phyloP scores from a whole-genome alignment of 2,888 invertebrate genomes.

The Crepidodera aurea region DNA sequence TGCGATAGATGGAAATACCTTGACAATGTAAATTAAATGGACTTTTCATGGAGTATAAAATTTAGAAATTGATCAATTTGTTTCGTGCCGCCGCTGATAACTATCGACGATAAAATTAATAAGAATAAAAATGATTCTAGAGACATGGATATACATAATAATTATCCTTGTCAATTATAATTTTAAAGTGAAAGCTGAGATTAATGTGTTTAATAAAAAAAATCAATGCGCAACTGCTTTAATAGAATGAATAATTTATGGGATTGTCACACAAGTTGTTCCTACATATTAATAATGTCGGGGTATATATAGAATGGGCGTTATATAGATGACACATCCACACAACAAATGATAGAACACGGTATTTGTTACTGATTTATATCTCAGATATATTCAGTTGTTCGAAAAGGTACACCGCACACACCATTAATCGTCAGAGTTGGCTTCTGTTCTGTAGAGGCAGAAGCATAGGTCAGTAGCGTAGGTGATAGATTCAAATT shows the following conservation, averaged over 20 bases:
- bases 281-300: constrained; percentile 41
- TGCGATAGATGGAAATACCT: too few relatives aligned
- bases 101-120: neutral
- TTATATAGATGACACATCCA: constrained; percentile 58
- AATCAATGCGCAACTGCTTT: constrained; percentile 22
- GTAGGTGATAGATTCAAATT: too few relatives aligned
- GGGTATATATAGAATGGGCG: constrained; percentile 49
- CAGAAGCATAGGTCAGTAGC: constrained; percentile 26
- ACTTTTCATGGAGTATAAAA: too few relatives aligned
- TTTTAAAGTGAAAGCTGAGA: neutral
- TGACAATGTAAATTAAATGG: too few relatives aligned
- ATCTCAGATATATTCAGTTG: constrained; percentile 59
- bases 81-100: too few relatives aligned
- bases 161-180: neutral
- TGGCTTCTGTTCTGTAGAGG: constrained; percentile 53
- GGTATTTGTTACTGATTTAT: constrained; percentile 59
- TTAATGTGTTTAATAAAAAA: neutral
- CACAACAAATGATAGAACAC: constrained; percentile 58
- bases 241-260: constrained; percentile 37
- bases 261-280: constrained; percentile 37
- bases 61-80: too few relatives aligned
- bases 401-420: constrained; percentile 59
- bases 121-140: neutral
- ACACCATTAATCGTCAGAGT: constrained; percentile 58
- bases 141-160: neutral